Evolutionary conservation across 2,888 invertebrate species (phyloP).

Genomic region (Eupelmus urozonus): DNA sequence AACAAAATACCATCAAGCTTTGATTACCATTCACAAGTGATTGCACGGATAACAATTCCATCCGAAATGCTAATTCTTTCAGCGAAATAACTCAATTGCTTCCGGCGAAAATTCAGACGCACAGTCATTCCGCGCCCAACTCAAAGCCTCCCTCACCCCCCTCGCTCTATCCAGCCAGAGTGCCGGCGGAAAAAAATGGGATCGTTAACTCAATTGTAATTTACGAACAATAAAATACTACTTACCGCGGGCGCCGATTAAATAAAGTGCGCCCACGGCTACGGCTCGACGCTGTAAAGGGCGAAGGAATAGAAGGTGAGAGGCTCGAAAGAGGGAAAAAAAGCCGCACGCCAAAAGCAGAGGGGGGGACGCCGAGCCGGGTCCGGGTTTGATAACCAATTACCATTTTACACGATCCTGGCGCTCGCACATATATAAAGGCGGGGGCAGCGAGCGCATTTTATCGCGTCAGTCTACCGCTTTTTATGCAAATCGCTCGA

Average conservation of each 20-base stretch:
- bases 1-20: too few species aligned
- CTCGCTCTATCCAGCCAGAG: too few species aligned
- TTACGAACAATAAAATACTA: slow-evolving; percentile 40
- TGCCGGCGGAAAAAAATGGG: not conserved
- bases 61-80: not conserved
- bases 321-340: not conserved
- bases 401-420: slow-evolving; percentile 65
- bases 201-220: slow-evolving; percentile 42
- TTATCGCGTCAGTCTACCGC: slow-evolving; percentile 62
- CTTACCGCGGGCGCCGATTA: slow-evolving; percentile 32
- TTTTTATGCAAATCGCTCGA: slow-evolving; percentile 70
- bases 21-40: too few species aligned
- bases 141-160: not conserved
- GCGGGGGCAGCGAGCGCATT: slow-evolving; percentile 59
- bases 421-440: slow-evolving; percentile 5
- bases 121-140: not conserved
- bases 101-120: not conserved
- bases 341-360: not conserved
- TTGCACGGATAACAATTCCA: slow-evolving; percentile 2
- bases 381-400: slow-evolving; percentile 70
- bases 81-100: not conserved
- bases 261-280: slow-evolving; percentile 15
- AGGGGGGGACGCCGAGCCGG: not conserved
- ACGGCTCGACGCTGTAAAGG: not conserved
- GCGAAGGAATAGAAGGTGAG: not conserved